These are phyloP conservation scores for Etia nguti DNA, from an alignment of 2,113 vertebrate species.

Conservation along the genomic window DNA sequence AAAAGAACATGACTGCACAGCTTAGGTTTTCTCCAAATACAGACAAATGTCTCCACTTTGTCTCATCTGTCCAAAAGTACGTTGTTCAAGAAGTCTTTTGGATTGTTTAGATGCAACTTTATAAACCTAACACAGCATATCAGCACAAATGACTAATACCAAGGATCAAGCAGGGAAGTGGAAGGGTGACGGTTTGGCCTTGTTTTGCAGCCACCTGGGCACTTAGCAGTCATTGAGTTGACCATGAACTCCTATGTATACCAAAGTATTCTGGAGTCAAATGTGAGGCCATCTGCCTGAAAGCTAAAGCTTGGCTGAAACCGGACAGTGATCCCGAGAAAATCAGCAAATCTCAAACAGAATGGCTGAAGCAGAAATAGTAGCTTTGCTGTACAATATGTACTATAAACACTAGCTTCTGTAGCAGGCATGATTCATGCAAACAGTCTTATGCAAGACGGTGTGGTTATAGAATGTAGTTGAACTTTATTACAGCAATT, in stretches of 20 bases:
- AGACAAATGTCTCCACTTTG: not conserved
- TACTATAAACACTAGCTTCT: not conserved
- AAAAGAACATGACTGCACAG: rapidly evolving
- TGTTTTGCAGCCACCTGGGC: not conserved
- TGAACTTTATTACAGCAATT: conserved; percentile 17
- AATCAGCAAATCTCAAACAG: not conserved
- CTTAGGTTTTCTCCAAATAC: not conserved
- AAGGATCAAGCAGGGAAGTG: not conserved
- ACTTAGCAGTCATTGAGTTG: not conserved
- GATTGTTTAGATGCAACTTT: not conserved
- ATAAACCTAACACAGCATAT: not conserved
- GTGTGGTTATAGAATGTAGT: conserved; percentile 9
- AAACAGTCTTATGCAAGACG: conserved; percentile 19
- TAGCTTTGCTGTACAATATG: not conserved
- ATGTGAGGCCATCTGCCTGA: not conserved
- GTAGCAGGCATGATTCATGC: not conserved
- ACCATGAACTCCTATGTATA: not conserved
- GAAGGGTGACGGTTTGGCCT: not conserved
- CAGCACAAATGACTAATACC: rapidly evolving
- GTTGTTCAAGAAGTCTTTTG: not conserved
- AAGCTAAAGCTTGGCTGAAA: not conserved
- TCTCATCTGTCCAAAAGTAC: not conserved
- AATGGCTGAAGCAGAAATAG: not conserved
- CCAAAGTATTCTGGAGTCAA: not conserved
- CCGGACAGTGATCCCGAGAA: not conserved